Conservation (phyloP, 2,113 vertebrate species). For the Helogale parvula region DNA sequence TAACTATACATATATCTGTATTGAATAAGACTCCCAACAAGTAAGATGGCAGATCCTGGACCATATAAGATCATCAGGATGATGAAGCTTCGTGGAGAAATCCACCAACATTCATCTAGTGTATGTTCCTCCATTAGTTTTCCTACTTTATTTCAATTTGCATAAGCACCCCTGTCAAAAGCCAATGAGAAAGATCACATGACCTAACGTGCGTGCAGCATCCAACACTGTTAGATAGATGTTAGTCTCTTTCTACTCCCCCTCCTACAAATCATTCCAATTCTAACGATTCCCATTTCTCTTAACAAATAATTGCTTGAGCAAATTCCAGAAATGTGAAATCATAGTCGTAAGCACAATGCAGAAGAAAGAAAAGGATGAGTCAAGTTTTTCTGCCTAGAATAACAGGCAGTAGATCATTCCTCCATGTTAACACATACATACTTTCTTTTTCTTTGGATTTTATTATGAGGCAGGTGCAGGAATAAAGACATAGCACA, state of each 20-base stretch:
- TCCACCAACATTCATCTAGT: neutral
- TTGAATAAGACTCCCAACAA: neutral
- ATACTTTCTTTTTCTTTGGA: neutral
- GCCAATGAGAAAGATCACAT: neutral
- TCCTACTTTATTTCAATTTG: neutral
- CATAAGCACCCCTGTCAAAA: neutral
- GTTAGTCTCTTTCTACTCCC: neutral
- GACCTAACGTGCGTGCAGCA: neutral
- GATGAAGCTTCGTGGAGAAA: neutral
- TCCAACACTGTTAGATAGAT: neutral
- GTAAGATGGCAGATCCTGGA: neutral
- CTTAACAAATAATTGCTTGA: neutral
- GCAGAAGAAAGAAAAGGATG: neutral
- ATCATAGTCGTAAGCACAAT: neutral
- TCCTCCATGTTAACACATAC: neutral
- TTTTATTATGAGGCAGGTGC: neutral
- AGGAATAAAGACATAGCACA: neutral
- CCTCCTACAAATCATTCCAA: neutral
- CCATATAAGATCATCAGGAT: neutral
- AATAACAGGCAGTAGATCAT: neutral
- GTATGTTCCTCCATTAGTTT: neutral
- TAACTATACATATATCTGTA: too few relatives aligned
- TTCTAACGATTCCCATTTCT: neutral
- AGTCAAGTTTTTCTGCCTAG: neutral
- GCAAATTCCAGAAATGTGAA: neutral